Conservation (phyloP, 2,888 invertebrate species). For the Sesia bembeciformis region DNA sequence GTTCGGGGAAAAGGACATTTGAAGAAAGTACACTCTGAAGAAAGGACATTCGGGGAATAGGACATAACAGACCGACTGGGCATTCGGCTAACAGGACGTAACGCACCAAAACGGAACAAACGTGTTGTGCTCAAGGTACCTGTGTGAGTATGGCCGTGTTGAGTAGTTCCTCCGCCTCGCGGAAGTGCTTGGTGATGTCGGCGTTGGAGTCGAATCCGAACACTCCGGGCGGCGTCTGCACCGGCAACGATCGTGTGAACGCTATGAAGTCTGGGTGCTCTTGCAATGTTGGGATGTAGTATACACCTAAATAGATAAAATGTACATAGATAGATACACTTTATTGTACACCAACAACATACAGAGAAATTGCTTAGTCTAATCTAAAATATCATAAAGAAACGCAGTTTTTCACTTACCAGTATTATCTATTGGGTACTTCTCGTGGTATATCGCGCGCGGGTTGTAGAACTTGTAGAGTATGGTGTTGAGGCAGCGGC, state of each 20-base stretch:
- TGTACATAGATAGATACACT: neutral
- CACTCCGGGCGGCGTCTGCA: slow-evolving; percentile 85
- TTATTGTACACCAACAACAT: neutral
- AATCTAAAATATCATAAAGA: slow-evolving; percentile 47
- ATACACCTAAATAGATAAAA: slow-evolving; percentile 60
- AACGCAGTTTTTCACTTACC: slow-evolving; percentile 35
- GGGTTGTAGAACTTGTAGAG: slow-evolving; percentile 86
- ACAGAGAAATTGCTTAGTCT: slow-evolving; percentile 59
- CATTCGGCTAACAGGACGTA: no score
- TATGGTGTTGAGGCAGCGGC: slow-evolving; percentile 88
- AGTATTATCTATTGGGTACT: slow-evolving; percentile 80
- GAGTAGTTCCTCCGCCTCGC: slow-evolving; percentile 86
- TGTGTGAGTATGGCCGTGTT: slow-evolving; percentile 84
- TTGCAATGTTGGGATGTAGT: slow-evolving; percentile 82
- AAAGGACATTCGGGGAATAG: no score
- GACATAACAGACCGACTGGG: no score
- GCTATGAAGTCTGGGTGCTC: slow-evolving; percentile 82
- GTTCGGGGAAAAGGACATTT: no score
- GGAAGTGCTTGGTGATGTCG: slow-evolving; percentile 92
- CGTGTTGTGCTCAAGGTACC: slow-evolving; percentile 49
- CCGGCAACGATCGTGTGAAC: slow-evolving; percentile 81
- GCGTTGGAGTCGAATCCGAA: slow-evolving; percentile 96
- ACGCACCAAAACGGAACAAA: no score
- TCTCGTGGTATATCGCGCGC: slow-evolving; percentile 75
- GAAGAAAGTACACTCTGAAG: no score